phyloP scores from a whole-genome alignment of 1,140 invertebrate genomes.

The Diplogasteroides magnus region DNA sequence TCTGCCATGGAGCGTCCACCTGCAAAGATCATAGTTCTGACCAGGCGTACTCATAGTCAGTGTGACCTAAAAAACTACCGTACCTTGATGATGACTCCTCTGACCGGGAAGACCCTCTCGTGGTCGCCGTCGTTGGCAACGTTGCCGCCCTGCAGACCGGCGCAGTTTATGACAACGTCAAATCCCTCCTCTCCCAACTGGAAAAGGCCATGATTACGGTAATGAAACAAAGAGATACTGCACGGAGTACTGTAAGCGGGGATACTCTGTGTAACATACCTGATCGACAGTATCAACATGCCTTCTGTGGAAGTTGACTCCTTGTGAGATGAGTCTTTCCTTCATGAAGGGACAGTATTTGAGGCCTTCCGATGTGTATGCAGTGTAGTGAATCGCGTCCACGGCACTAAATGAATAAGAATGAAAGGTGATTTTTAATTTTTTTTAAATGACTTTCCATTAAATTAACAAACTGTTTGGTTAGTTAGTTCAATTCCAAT shows the following conservation, averaged over 20 bases:
- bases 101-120: constrained; percentile 20
- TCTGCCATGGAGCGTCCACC: constrained; percentile 37
- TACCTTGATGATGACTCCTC: constrained; percentile 29
- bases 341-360: constrained; percentile 45
- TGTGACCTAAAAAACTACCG: too few species aligned
- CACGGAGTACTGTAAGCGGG: too few species aligned
- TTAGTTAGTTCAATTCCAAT: too few species aligned
- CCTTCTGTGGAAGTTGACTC: constrained; percentile 28
- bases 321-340: constrained; percentile 28
- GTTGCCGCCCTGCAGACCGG: constrained; percentile 40
- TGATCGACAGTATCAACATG: constrained; percentile 32
- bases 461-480: too few species aligned
- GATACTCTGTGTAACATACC: background rate
- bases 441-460: too few species aligned
- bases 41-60: too few species aligned
- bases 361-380: constrained; percentile 48
- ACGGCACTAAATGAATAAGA: constrained; percentile 13
- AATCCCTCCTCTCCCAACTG: constrained; percentile 34
- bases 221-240: too few species aligned
- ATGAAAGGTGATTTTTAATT: too few species aligned
- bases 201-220: too few species aligned
- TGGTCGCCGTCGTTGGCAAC: constrained; percentile 31
- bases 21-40: too few species aligned
- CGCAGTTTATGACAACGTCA: constrained; percentile 45
- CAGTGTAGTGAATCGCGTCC: constrained; percentile 46